Percentiles rank a stretch among this genome's conserved stretches.
These are phyloP conservation scores for Polia nebulosa DNA, from an alignment of 2,888 invertebrate species.

Conservation along the genomic window DNA sequence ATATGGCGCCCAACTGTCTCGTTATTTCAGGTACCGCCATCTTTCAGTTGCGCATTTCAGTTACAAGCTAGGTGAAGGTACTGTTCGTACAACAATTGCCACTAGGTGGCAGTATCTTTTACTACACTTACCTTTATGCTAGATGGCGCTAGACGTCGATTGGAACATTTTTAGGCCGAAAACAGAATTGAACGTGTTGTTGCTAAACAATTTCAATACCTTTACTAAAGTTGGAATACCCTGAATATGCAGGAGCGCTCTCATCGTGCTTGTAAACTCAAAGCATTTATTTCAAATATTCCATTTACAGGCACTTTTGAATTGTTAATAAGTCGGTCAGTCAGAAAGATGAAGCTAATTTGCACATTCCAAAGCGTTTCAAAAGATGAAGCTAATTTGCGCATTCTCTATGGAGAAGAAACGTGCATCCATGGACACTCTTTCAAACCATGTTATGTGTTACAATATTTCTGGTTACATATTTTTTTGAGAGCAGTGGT, in stretches of 20 bases:
- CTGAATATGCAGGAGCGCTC: background rate
- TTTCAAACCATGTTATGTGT: no score
- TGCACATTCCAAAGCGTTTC: no score
- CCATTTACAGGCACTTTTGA: no score
- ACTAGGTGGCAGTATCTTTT: conserved; percentile 6
- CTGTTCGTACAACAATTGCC: background rate
- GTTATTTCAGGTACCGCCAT: conserved; percentile 23
- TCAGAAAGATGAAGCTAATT: no score
- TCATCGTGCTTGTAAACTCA: background rate
- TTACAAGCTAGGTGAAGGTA: background rate
- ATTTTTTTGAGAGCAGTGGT: no score
- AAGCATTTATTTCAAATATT: no score
- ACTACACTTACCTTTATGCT: background rate
- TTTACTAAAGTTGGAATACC: background rate
- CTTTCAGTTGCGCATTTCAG: background rate
- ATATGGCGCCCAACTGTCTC: background rate
- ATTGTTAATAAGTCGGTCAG: no score
- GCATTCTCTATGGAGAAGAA: no score
- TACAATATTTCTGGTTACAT: no score
- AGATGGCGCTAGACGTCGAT: conserved; percentile 10
- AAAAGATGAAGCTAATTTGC: no score
- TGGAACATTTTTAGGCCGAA: background rate
- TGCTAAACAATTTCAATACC: background rate
- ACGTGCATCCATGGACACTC: no score
- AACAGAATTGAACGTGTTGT: background rate